Evolutionary conservation across 2,888 invertebrate genomes (phyloP), one percentile per base, ranked within the genome.

Genomic region (Melieria picta): DNA sequence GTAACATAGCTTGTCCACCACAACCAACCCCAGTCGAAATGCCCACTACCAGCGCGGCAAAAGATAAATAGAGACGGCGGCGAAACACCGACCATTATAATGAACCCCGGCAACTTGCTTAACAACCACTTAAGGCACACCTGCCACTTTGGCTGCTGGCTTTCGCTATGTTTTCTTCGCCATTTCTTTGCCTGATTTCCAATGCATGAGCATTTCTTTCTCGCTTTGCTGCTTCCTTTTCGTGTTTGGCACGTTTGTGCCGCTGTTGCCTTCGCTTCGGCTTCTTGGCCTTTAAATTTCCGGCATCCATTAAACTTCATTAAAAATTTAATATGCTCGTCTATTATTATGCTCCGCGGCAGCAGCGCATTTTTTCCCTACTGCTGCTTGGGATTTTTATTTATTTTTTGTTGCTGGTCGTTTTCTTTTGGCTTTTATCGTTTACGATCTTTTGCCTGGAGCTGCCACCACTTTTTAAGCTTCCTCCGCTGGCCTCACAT

Each of bases 301-400:
- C 84, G 84, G 81, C 81, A 78, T 84, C 82, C 84, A 84, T 84
- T 84, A 83, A 83, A 84, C 80, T 82, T 84, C 83, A 84, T 84
- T 84, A 84, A 84, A 84, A 84, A 84, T 84, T 84, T 82, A 84
- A 82, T 84, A 82, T 82, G 81, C 79, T 78, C 74, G 75, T 76
- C 77, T 79, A 30, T 30, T 30, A 30, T 30, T 30, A 30, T 30
- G 30, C 30, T 30, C 30, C 30, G 30, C 30, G 30, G 30, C 30
- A 30, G 30, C 30, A 52, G 13, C 5, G 50, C 11, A 10, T 52
- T 52, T 52, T 52, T 52, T 9, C 52, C 52, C n/a, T 7, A 2
- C 30, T 30, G 2, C 30, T 30, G 30, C 3, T 2, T 3, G 1
- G 30, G 30, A 30, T 30, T 30, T 30, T 30, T 30, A 30, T 30